These are phyloP conservation scores for Leucophenga maculata DNA, from an alignment of 2,888 invertebrate genomes.

Conservation along the genomic window DNA sequence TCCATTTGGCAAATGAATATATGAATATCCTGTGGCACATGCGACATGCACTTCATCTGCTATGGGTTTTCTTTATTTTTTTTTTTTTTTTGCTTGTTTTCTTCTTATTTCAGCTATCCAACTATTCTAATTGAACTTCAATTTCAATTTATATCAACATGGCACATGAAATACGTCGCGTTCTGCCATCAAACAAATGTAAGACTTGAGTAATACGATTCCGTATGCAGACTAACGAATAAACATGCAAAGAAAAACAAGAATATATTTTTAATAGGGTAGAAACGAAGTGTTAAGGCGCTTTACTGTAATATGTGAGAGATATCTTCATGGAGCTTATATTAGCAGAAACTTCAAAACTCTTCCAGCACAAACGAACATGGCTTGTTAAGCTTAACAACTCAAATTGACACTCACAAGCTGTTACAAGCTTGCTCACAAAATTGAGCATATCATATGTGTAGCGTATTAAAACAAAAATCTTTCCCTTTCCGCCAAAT, in stretches of 20 bases:
- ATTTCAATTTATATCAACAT: conserved; percentile 21
- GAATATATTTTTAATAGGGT: background rate
- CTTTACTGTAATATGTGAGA: no score
- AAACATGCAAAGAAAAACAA: background rate
- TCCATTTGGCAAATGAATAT: conserved; percentile 11
- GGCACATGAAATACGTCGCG: conserved; percentile 8
- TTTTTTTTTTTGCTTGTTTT: background rate
- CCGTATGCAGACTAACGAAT: background rate
- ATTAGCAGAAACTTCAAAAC: no score
- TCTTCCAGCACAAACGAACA: no score
- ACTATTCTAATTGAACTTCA: conserved; percentile 27
- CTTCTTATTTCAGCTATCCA: background rate
- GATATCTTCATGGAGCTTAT: no score
- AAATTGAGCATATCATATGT: no score
- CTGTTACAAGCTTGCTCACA: no score
- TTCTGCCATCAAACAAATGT: conserved; percentile 5
- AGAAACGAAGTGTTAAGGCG: background rate
- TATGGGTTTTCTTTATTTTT: background rate
- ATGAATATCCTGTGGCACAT: conserved; percentile 16
- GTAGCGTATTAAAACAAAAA: no score
- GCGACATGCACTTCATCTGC: background rate
- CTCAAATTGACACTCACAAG: no score
- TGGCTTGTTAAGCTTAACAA: no score
- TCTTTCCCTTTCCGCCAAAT: background rate
- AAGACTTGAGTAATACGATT: background rate